These are phyloP conservation scores for Ophiothrix spiculata DNA, from an alignment of 35 echinoderm and acorn worm genomes.

Conservation along the genomic window DNA sequence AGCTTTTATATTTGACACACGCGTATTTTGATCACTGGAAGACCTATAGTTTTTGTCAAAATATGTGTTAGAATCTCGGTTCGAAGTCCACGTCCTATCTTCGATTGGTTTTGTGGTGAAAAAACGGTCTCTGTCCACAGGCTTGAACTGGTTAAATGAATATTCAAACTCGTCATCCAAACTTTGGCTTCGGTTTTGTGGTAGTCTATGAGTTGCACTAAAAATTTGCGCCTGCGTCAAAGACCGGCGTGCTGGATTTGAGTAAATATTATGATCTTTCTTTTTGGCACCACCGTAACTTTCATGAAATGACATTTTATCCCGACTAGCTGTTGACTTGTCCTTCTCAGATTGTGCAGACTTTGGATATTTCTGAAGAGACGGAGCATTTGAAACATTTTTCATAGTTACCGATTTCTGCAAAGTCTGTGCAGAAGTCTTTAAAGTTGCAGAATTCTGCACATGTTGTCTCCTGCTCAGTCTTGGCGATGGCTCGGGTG, in stretches of 20 bases:
- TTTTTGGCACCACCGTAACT: not conserved
- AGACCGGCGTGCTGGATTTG: not conserved
- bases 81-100: not conserved
- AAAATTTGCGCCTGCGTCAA: not conserved
- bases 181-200: not conserved
- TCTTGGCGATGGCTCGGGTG: not conserved
- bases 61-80: not conserved
- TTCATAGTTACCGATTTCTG: too few species aligned
- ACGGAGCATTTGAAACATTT: too few species aligned
- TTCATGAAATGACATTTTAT: not conserved
- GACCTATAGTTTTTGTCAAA: not conserved
- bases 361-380: too few species aligned
- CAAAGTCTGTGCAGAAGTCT: not conserved
- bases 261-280: not conserved
- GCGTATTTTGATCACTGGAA: not conserved
- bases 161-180: not conserved
- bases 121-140: not conserved
- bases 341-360: too few species aligned
- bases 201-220: not conserved
- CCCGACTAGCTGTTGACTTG: not conserved
- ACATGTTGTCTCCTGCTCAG: not conserved
- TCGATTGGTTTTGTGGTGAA: not conserved
- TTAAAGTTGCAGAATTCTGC: not conserved
- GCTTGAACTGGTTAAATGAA: constrained; percentile 6
- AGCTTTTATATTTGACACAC: not conserved